These are phyloP conservation scores for Eupithecia inturbata DNA, from an alignment of 2,888 invertebrate genomes.

Conservation along the genomic window DNA sequence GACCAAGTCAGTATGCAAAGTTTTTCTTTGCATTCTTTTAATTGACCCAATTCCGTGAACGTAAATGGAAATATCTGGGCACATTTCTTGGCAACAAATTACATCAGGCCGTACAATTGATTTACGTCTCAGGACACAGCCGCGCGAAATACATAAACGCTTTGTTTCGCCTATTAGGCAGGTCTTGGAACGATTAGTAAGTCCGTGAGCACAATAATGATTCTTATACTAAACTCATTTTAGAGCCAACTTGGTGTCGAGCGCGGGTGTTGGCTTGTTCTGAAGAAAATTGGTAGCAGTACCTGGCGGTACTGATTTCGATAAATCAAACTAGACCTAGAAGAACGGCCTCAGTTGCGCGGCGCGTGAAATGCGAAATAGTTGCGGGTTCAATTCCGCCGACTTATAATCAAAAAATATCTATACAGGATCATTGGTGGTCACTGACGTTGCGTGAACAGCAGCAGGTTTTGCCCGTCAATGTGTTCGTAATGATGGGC, in stretches of 20 bases:
- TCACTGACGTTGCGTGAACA: too few species aligned
- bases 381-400: too few species aligned
- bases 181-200: neutral
- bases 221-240: neutral
- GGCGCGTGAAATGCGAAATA: too few species aligned
- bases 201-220: conserved; percentile 4
- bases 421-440: too few species aligned
- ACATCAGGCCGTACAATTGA: conserved; percentile 7
- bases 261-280: neutral
- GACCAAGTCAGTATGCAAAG: neutral
- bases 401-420: too few species aligned
- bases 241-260: neutral
- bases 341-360: neutral
- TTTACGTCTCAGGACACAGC: conserved; percentile 12
- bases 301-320: too few species aligned
- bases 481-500: too few species aligned
- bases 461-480: too few species aligned
- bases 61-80: conserved; percentile 15
- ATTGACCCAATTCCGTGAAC: conserved; percentile 4
- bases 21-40: conserved; percentile 4
- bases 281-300: neutral
- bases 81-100: conserved; percentile 13
- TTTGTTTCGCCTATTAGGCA: conserved; percentile 11
- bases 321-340: neutral
- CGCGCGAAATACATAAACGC: conserved; percentile 3